Base-by-base conservation (phyloP, 2,797 vertebrate species). In the Dendrocincla tyrannina region DNA sequence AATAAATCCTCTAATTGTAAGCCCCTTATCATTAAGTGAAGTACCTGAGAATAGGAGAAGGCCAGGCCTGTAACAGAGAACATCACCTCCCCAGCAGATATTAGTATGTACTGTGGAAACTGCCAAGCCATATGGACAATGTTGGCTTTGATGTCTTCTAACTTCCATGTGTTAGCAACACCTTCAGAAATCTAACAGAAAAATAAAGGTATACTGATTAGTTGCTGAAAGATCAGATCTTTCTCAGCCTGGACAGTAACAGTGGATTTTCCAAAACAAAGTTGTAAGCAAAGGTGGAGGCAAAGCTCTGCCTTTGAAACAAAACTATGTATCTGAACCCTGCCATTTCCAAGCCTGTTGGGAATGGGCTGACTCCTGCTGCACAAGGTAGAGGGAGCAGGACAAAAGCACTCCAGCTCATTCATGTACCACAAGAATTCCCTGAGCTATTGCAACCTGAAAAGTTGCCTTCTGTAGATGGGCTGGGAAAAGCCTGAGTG, bases 11-110 rank as follows among this genome's bases (percentile, higher is more conserved):
- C 74, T 88, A 74, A 95, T 15, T 74, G 20, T 70, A 80, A 94
- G 39, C 39, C 30, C 32, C 30, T 62, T 66, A 44, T 85, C 62
- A 78, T 79, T 73, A 88, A 81, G 28, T 47, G 56, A 32, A 69
- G 18, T 98, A 98, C 98, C 99, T 99, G 99, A 67, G 99, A 99
- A 97, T 99, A 99, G 92, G 99, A 99, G 98, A 99, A 99, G 95
- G 99, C 99, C 96, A 99, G 97, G 67, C 99, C 99, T 0, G 99
- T 99, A 95, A 99, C 98, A 89, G 99, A 99, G 97, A 99, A 99
- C 99, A 99, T 99, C 97, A 99, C 99, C 94, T 99, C 99, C 33
- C 98, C 99, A 19, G 97, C 98, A n/a, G 99, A 99, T 23, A 99
- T 96, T 58, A 99, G 81, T 41, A 97, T 84, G 32, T 99, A 99